Conservation (phyloP, 2,888 invertebrate species). For the Orthonevra nobilis region DNA sequence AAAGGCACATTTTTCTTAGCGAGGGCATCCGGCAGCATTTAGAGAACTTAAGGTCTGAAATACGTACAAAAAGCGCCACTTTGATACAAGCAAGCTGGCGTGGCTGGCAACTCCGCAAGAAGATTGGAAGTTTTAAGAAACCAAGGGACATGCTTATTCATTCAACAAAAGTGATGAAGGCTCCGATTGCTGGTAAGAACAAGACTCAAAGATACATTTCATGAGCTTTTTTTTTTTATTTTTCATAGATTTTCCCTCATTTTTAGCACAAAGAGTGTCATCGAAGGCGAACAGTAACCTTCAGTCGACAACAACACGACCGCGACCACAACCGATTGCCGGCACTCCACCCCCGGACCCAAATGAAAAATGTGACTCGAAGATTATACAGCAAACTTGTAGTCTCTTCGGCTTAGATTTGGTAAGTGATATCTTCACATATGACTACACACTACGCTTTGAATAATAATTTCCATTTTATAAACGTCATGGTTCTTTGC, state of each 20-base stretch:
- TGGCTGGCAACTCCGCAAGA: slow-evolving; percentile 86
- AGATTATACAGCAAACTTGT: slow-evolving; percentile 94
- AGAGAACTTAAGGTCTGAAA: slow-evolving; percentile 89
- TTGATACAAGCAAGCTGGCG: slow-evolving; percentile 92
- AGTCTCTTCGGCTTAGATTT: slow-evolving; percentile 93
- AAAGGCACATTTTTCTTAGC: slow-evolving; percentile 95
- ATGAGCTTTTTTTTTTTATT: slow-evolving; percentile 72
- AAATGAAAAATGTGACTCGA: slow-evolving; percentile 91
- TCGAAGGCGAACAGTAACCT: slow-evolving; percentile 78
- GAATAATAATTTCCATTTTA: slow-evolving; percentile 29
- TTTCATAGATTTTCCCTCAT: slow-evolving; percentile 58
- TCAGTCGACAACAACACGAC: slow-evolving; percentile 83
- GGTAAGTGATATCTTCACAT: slow-evolving; percentile 81
- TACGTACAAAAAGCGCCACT: slow-evolving; percentile 90
- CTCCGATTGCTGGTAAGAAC: slow-evolving; percentile 75
- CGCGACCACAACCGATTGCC: slow-evolving; percentile 93
- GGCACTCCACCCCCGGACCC: slow-evolving; percentile 94
- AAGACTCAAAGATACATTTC: slow-evolving; percentile 41
- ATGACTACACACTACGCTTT: slow-evolving; percentile 5
- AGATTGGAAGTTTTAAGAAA: slow-evolving; percentile 83
- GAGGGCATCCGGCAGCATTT: slow-evolving; percentile 95
- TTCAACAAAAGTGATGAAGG: slow-evolving; percentile 74
- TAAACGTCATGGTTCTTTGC: slow-evolving; percentile 70
- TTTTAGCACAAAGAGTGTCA: slow-evolving; percentile 77
- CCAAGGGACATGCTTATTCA: slow-evolving; percentile 72